phyloP scores from a whole-genome alignment of 2,113 vertebrate species.

The Phodopus roborovskii region DNA sequence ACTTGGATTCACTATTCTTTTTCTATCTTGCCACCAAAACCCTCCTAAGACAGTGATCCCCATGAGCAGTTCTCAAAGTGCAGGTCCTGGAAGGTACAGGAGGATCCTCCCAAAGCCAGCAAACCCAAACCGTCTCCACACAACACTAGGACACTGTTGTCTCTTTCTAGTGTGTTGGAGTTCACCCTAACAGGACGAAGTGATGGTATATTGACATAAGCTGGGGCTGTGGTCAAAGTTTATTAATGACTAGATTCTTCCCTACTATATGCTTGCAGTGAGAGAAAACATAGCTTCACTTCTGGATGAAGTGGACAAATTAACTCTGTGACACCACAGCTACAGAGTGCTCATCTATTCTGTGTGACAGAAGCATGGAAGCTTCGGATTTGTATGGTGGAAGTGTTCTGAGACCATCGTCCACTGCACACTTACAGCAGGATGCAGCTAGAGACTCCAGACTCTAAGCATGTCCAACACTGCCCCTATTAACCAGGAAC shows the following conservation, averaged over 20 bases:
- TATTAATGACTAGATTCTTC: neutral
- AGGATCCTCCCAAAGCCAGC: neutral
- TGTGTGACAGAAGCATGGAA: neutral
- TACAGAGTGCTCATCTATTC: neutral
- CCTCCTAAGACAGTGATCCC: neutral
- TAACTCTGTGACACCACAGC: neutral
- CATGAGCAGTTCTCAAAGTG: neutral
- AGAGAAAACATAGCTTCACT: neutral
- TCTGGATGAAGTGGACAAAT: conserved; percentile 1
- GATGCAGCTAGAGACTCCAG: neutral
- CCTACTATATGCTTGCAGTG: neutral
- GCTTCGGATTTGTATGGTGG: neutral
- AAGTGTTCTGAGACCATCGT: neutral
- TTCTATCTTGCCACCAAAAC: neutral
- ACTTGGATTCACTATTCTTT: neutral
- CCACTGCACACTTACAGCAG: neutral
- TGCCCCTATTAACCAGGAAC: neutral
- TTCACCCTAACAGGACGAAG: neutral
- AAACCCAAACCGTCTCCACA: neutral
- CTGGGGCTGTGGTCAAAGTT: neutral
- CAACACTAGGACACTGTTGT: neutral
- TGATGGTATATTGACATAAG: neutral
- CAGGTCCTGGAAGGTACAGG: neutral
- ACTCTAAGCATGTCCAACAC: neutral
- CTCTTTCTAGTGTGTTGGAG: neutral